Conservation (phyloP, 2,113 vertebrate genomes). For the Bettongia penicillata region DNA sequence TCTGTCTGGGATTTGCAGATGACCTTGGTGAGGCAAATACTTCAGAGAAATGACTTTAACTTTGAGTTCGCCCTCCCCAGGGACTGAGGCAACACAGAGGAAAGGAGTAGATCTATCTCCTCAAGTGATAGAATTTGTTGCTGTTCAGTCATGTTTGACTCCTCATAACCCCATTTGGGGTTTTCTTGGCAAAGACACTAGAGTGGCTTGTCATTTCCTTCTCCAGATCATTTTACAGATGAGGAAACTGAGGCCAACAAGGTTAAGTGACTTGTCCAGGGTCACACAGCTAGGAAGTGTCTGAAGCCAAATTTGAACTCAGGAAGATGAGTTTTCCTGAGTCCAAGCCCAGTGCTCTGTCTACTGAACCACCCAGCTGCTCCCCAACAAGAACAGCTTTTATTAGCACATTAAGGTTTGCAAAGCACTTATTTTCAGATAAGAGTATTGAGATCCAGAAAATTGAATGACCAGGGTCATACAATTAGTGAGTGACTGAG, state of each 20-base stretch:
- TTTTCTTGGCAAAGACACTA: not conserved
- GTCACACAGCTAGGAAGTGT: too few species aligned
- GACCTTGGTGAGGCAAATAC: too few species aligned
- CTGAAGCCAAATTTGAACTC: not conserved
- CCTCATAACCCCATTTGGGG: not conserved
- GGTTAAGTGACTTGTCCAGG: not conserved
- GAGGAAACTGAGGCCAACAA: not conserved
- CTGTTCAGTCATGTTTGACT: not conserved
- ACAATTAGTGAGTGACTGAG: not conserved
- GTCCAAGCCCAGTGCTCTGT: not conserved
- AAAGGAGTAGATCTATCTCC: not conserved
- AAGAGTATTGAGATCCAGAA: not conserved
- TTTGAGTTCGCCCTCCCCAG: not conserved
- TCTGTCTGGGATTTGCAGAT: not conserved
- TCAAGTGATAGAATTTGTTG: not conserved
- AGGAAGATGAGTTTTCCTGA: not conserved
- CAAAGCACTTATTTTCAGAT: not conserved
- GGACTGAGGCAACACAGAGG: not conserved
- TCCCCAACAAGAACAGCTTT: not conserved
- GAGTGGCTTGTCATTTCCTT: not conserved
- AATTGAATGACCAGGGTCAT: not conserved
- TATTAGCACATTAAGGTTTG: not conserved
- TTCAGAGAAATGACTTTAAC: not conserved
- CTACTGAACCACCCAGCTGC: too few species aligned
- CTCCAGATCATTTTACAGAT: not conserved